Evolutionary conservation across 1,140 invertebrate genomes (phyloP).

Genomic region (Lutraria rhynchaena): DNA sequence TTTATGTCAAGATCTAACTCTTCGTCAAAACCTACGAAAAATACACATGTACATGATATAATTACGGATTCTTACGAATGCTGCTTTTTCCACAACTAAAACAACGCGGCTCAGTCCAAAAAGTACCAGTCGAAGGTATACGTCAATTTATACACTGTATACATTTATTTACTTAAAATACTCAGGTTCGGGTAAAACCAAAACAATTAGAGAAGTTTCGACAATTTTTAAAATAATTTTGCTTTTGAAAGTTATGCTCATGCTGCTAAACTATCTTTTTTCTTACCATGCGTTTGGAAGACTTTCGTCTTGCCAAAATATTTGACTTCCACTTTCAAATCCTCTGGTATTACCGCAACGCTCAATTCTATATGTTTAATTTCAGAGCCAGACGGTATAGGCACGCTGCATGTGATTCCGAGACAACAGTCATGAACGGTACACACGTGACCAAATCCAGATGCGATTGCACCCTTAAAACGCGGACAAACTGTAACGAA

Average conservation of each 20-base stretch:
- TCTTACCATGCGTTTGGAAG: background rate
- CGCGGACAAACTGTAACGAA: background rate
- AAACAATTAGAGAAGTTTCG: too few species aligned
- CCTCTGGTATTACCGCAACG: background rate
- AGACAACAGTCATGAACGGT: conserved; percentile 7
- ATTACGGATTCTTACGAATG: too few species aligned
- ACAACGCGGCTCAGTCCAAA: too few species aligned
- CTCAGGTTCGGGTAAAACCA: too few species aligned
- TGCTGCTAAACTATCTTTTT: too few species aligned
- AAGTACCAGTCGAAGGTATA: too few species aligned
- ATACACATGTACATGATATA: background rate
- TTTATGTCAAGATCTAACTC: background rate
- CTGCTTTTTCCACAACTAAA: too few species aligned
- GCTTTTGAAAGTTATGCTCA: too few species aligned
- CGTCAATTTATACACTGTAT: too few species aligned
- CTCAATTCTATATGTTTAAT: conserved; percentile 10
- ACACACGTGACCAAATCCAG: conserved; percentile 25
- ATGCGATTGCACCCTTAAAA: background rate
- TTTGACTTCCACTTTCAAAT: background rate
- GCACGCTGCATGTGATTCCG: conserved; percentile 9
- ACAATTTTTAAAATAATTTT: too few species aligned
- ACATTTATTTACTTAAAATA: too few species aligned
- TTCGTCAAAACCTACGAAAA: conserved; percentile 1
- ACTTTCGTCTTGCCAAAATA: background rate
- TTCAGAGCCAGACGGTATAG: background rate